phyloP scores from a whole-genome alignment of 1,140 invertebrate genomes.

The Trichonephila clavata region DNA sequence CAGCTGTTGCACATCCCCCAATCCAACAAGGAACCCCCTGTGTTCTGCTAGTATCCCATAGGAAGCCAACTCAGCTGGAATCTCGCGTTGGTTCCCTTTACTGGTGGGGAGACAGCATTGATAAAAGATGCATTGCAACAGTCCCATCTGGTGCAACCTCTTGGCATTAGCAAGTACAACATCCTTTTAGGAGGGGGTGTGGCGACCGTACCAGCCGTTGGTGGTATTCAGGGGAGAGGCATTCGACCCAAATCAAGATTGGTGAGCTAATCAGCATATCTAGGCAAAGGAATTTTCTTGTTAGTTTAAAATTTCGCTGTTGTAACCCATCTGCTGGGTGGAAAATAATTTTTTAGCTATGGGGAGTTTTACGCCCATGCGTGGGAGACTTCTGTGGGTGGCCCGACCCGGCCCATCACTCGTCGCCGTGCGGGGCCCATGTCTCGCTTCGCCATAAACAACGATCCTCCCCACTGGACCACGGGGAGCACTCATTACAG shows the following conservation, averaged over 20 bases:
- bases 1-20: not conserved
- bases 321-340: not conserved
- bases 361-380: conserved; percentile 44
- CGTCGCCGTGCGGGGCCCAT: conserved; percentile 46
- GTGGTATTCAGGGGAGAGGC: not conserved
- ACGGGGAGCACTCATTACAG: conserved; percentile 65
- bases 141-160: not conserved
- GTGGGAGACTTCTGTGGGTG: conserved; percentile 74
- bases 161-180: not conserved
- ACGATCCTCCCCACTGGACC: conserved; percentile 52
- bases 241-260: not conserved
- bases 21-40: conserved; percentile 10
- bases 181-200: not conserved
- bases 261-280: not conserved
- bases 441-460: conserved; percentile 67
- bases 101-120: not conserved
- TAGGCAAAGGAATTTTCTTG: conserved; percentile 1
- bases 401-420: conserved; percentile 38
- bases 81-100: not conserved
- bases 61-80: conserved; percentile 10
- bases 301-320: not conserved
- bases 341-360: not conserved
- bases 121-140: not conserved
- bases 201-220: not conserved
- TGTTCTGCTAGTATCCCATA: not conserved